These are phyloP conservation scores for Chymomyza costata DNA, from an alignment of 1,140 invertebrate species.

Conservation along the genomic window DNA sequence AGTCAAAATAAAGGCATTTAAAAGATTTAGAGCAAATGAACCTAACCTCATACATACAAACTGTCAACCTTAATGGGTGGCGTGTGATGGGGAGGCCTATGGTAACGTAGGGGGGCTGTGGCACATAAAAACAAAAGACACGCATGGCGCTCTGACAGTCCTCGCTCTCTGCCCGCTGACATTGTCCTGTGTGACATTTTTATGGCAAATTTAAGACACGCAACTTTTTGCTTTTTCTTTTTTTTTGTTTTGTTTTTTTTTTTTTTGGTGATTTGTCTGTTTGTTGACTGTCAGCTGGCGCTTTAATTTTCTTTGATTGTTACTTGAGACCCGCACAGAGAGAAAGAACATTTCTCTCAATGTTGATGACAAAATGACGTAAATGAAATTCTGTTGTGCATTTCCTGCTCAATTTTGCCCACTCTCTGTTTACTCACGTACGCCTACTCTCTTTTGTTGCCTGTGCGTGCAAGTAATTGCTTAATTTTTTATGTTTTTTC, in stretches of 20 bases:
- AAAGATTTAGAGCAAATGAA: conserved; percentile 72
- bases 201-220: conserved; percentile 70
- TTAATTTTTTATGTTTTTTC: conserved; percentile 58
- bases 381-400: conserved; percentile 62
- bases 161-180: conserved; percentile 17
- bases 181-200: conserved; percentile 57
- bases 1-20: conserved; percentile 73
- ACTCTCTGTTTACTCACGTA: conserved; percentile 4
- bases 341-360: conserved; percentile 19
- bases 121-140: conserved; percentile 67
- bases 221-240: conserved; percentile 36
- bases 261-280: conserved; percentile 43
- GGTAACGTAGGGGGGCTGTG: conserved; percentile 34
- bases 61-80: conserved; percentile 29
- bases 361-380: conserved; percentile 59
- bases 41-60: conserved; percentile 62
- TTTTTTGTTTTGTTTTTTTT: conserved; percentile 15
- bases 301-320: conserved; percentile 48
- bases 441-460: no score
- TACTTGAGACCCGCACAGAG: no score
- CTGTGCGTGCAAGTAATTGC: conserved; percentile 61
- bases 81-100: neutral
- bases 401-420: conserved; percentile 30
- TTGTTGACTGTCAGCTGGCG: conserved; percentile 30
- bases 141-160: conserved; percentile 42